Base-by-base conservation (phyloP, 2,888 invertebrate genomes). In the Psococerastis gibbosa region DNA sequence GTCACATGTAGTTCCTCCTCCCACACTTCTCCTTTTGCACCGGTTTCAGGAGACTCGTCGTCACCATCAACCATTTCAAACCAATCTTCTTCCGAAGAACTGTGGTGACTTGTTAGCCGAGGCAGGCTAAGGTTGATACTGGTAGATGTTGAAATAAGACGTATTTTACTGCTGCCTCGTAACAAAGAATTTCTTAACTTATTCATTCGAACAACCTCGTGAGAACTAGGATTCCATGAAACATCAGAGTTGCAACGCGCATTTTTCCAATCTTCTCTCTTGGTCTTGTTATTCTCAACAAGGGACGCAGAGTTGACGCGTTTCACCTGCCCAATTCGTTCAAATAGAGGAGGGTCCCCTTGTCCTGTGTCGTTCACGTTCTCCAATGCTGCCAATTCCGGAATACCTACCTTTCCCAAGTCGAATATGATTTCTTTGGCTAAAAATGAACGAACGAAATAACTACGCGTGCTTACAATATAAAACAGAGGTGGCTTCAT, bases 11-110 rank as follows among this genome's bases (percentile, higher is more conserved):
- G n/a, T n/a, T n/a, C n/a, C n/a, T n/a, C n/a, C n/a, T n/a, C n/a
- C n/a, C n/a, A n/a, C n/a, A n/a, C n/a, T n/a, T 3, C 15, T 16
- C 20, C 8, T 41, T 22, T 22, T 38, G 32, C 8, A 3, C 6
- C 22, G 32, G 22, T 18, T 20, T 38, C 5, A 17, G 20, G 22
- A 20, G 20, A 16, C 16, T 20, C 42, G 43, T 35, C 45, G 45
- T 46, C 35, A 32, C 49, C 50, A 34, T 52, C 54, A 32, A 62
- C 58, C 48, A 60, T 61, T 51, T 64, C 64, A 51, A 62, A 64
- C 65, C 65, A 65, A 43, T 63, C 62, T 52, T 65, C 65, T 27
- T 62, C 63, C 3, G 62, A 64, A 15, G 64, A 64, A 51, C 63
- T 63, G 49, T 64, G 64, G 49, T 64, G 64, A 46, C 62, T 62